Conservation (phyloP, 2,113 vertebrate species). For the Podilymbus podiceps region DNA sequence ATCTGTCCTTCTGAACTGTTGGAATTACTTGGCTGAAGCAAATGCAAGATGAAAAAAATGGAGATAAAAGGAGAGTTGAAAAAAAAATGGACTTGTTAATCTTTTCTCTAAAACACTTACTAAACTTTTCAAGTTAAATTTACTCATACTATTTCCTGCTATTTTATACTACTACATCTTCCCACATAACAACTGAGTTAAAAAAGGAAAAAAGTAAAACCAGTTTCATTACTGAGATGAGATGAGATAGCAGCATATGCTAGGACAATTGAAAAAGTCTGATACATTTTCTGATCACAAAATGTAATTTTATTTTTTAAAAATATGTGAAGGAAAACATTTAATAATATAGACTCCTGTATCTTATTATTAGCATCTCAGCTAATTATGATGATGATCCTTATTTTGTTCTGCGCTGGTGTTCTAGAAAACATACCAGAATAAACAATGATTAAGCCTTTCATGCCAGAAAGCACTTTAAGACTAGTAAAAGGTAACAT, state of each 20-base stretch:
- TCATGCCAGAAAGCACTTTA: background rate
- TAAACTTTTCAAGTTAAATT: slow-evolving; percentile 34
- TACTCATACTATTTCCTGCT: slow-evolving; percentile 57
- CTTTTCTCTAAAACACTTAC: slow-evolving; percentile 22
- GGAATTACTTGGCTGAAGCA: slow-evolving; percentile 5
- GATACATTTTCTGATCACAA: slow-evolving; percentile 17
- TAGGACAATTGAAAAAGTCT: slow-evolving; percentile 43
- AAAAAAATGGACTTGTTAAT: slow-evolving; percentile 36
- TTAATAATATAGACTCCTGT: background rate
- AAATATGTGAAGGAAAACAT: background rate
- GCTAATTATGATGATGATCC: background rate
- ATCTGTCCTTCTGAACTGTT: slow-evolving; percentile 43
- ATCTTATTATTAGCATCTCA: background rate
- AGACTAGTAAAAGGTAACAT: slow-evolving; percentile 35
- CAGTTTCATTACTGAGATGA: slow-evolving; percentile 48
- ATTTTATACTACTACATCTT: slow-evolving; percentile 54
- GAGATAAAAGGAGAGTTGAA: slow-evolving; percentile 48
- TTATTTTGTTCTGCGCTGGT: background rate
- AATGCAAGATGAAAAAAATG: slow-evolving; percentile 40
- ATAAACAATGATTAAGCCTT: slow-evolving; percentile 7
- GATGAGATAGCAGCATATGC: slow-evolving; percentile 16
- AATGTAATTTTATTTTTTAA: background rate
- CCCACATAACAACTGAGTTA: slow-evolving; percentile 54
- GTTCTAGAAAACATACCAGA: background rate
- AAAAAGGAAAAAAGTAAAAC: slow-evolving; percentile 46